Evolutionary conservation across 2,797 vertebrate species (phyloP).

Genomic region (Gambelia wislizenii): DNA sequence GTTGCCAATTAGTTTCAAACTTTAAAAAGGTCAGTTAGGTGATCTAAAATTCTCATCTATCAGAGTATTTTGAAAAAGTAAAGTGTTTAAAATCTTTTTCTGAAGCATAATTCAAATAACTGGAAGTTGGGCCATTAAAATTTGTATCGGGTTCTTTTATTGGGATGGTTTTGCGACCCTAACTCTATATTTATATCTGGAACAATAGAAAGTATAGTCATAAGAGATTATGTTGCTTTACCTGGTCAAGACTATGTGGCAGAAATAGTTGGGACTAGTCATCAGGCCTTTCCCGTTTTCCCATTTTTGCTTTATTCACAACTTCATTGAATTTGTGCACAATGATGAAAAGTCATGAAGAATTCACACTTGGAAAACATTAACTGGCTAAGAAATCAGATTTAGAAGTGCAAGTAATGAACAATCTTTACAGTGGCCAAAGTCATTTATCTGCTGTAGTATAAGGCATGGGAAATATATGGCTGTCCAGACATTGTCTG

Average conservation of each 20-base stretch:
- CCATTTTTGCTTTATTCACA: not conserved
- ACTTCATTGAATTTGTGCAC: not conserved
- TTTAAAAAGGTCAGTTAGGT: not conserved
- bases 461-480: too few species aligned
- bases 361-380: too few species aligned
- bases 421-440: not conserved
- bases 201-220: not conserved
- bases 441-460: not conserved
- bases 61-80: not conserved
- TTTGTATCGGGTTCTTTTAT: not conserved
- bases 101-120: not conserved
- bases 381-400: not conserved
- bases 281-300: not conserved
- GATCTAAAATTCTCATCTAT: too few species aligned
- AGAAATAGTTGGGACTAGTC: not conserved
- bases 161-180: not conserved
- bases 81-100: not conserved
- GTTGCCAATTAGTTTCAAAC: too few species aligned
- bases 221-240: not conserved
- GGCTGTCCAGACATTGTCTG: not conserved
- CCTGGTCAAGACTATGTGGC: not conserved
- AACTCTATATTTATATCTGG: not conserved
- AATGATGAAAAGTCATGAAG: too few species aligned
- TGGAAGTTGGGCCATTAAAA: not conserved
- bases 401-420: not conserved